Conservation (phyloP, 2,797 vertebrate species). For the Lophotriccus pileatus region DNA sequence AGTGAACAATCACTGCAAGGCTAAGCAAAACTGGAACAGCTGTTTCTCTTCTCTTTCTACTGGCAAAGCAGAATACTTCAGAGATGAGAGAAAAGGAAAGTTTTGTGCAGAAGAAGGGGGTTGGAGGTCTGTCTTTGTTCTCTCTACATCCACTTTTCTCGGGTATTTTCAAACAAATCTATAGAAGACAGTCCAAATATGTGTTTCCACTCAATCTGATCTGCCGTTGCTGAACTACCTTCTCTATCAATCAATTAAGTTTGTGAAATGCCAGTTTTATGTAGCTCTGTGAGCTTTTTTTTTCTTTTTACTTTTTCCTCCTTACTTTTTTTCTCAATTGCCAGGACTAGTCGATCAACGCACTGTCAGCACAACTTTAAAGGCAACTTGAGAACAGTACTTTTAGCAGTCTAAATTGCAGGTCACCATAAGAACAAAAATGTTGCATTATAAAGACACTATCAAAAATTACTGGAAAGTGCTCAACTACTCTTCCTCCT, state of each 20-base stretch:
- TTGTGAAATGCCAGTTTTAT: not conserved
- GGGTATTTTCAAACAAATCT: not conserved
- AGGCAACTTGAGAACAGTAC: not conserved
- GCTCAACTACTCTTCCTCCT: not conserved
- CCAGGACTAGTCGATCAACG: not conserved
- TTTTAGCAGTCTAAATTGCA: not conserved
- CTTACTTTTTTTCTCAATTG: not conserved
- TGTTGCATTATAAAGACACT: not conserved
- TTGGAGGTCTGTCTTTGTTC: constrained; percentile 35
- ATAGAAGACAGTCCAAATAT: not conserved
- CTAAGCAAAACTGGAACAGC: constrained; percentile 34
- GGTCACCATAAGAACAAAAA: not conserved
- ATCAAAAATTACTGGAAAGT: not conserved
- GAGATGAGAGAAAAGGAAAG: constrained; percentile 40
- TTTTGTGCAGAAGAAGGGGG: constrained; percentile 6
- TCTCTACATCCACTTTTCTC: not conserved
- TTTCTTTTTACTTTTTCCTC: not conserved
- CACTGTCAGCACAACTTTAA: constrained; percentile 7
- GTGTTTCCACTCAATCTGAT: not conserved
- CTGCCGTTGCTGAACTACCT: not conserved
- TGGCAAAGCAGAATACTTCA: constrained; percentile 36
- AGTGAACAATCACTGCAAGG: not conserved
- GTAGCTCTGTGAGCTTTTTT: not conserved
- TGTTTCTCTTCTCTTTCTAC: constrained; percentile 48
- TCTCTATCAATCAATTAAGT: not conserved